phyloP scores from a whole-genome alignment of 2,113 vertebrate species.

The Brachyistius frenatus region DNA sequence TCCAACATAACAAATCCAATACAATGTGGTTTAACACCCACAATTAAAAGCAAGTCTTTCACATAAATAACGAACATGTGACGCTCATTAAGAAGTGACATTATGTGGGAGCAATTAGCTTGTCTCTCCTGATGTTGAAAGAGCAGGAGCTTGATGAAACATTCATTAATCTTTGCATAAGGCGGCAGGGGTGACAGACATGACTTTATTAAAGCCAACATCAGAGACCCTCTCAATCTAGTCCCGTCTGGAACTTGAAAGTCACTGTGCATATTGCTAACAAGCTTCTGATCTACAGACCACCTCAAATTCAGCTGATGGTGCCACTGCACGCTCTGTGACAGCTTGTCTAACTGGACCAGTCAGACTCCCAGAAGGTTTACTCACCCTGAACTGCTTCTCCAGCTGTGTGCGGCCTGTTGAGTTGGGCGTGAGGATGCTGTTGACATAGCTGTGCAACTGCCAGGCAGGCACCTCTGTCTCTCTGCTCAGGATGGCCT shows the following conservation, averaged over 20 bases:
- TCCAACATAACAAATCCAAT: conserved; percentile 18
- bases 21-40: conserved; percentile 18
- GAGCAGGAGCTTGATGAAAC: conserved; percentile 61
- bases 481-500: conserved; percentile 94
- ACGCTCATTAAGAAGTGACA: conserved; percentile 49
- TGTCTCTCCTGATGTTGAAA: conserved; percentile 54
- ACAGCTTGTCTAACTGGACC: conserved; percentile 30
- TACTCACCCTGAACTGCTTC: conserved; percentile 95
- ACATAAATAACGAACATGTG: conserved; percentile 36
- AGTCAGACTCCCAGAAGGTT: conserved; percentile 32
- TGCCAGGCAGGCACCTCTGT: conserved; percentile 94
- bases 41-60: conserved; percentile 25
- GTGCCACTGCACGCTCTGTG: conserved; percentile 9
- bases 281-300: conserved; percentile 52
- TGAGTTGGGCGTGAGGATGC: conserved; percentile 92
- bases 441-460: conserved; percentile 95
- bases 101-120: conserved; percentile 58
- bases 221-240: conserved; percentile 54
- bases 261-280: conserved; percentile 26
- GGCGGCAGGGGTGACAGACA: conserved; percentile 61
- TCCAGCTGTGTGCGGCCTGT: conserved; percentile 92
- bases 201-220: conserved; percentile 63
- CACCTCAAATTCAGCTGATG: conserved; percentile 26
- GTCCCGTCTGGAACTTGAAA: conserved; percentile 35
- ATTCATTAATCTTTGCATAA: conserved; percentile 61